Conservation (phyloP, 2,797 vertebrate species). For the Acropternis orthonyx region DNA sequence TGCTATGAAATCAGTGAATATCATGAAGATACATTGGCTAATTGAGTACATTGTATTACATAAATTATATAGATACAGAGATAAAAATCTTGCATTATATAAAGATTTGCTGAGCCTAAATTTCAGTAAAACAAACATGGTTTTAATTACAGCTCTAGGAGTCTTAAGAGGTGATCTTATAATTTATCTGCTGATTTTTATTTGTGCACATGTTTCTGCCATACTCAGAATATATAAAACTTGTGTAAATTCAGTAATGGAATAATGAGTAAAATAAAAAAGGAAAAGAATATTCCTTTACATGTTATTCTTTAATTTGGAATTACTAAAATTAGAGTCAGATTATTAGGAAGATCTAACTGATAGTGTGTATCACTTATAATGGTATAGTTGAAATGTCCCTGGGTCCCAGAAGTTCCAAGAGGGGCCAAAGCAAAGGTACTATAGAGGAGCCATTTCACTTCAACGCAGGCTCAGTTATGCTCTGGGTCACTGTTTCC, state of each 20-base stretch:
- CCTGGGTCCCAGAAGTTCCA: not conserved
- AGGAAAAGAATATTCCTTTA: not conserved
- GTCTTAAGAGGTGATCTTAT: not conserved
- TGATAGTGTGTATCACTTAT: not conserved
- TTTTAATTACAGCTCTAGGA: not conserved
- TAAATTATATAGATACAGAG: not conserved
- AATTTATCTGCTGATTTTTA: not conserved
- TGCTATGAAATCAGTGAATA: conserved; percentile 33
- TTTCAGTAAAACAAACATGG: not conserved
- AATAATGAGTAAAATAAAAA: not conserved
- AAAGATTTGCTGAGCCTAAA: not conserved
- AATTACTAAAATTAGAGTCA: not conserved
- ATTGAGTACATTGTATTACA: not conserved
- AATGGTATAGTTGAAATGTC: not conserved
- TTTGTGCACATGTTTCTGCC: not conserved
- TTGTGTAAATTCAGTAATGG: not conserved
- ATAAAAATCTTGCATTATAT: not conserved
- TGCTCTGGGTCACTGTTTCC: not conserved
- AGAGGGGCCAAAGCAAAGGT: not conserved
- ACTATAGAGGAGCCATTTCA: not conserved
- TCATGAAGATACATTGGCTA: conserved; percentile 26
- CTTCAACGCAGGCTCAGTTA: not conserved
- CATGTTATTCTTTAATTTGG: not conserved
- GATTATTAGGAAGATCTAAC: not conserved
- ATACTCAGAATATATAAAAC: not conserved